Conservation (phyloP, 2,888 invertebrate species). For the Lampropteryx suffumata region DNA sequence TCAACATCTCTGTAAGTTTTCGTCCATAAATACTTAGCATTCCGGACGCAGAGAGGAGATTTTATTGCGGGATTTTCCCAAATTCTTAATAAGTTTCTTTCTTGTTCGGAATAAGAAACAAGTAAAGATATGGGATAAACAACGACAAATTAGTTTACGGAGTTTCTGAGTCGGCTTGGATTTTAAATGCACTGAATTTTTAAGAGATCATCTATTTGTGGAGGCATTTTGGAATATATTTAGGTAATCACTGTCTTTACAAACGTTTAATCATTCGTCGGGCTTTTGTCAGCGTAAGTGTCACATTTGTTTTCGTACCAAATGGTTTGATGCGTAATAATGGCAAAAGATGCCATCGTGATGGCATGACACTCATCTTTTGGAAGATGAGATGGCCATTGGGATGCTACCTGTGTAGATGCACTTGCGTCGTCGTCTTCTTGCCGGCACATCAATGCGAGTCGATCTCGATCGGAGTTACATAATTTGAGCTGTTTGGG, state of each 20-base stretch:
- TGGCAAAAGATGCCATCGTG: too few species aligned
- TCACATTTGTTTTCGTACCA: too few species aligned
- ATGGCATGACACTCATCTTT: too few species aligned
- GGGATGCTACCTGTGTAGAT: too few species aligned
- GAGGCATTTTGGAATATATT: not conserved
- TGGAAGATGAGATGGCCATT: too few species aligned
- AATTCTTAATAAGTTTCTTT: slow-evolving; percentile 35
- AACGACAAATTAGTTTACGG: slow-evolving; percentile 25
- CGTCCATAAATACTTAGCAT: slow-evolving; percentile 71
- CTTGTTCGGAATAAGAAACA: slow-evolving; percentile 30
- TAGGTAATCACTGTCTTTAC: not conserved
- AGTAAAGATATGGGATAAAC: slow-evolving; percentile 24
- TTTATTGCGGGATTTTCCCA: slow-evolving; percentile 50
- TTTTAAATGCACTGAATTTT: not conserved
- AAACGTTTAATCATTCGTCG: too few species aligned
- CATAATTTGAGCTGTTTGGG: too few species aligned
- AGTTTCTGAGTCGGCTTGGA: slow-evolving; percentile 6
- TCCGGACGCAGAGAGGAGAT: slow-evolving; percentile 51
- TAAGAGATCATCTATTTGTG: not conserved
- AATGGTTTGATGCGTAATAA: too few species aligned
- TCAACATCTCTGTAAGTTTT: not conserved
- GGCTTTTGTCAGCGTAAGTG: too few species aligned
- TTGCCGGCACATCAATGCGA: too few species aligned
- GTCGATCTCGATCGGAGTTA: too few species aligned
- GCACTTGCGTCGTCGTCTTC: too few species aligned